Base-by-base conservation (phyloP, 1,140 invertebrate species). In the Orius insidiosus region DNA sequence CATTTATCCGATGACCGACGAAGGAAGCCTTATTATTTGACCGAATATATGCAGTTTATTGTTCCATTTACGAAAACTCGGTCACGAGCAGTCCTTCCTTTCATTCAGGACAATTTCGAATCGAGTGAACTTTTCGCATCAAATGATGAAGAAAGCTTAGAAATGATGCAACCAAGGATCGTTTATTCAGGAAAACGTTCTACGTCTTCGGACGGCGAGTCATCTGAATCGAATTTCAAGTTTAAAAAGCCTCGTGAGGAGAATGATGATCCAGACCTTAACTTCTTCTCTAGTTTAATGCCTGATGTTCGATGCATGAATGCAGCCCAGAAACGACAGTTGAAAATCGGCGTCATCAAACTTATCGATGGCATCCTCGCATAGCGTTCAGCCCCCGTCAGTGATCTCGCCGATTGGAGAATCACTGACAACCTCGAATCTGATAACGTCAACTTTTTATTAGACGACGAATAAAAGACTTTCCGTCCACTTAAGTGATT, bases 21-120 rank as follows among this genome's bases (percentile, higher is more conserved):
- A 34, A 60, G 60, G 47, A 63, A 60, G n/a, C 61, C 61, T 4
- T 63, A 62, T 34, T 63, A 63, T 48, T 48, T 63, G 11, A 59
- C 60, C 30, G 59, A 62, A 43, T 58, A 63, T 40, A 61, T 63
- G 59, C 54, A 59, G 7, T 63, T 63, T 43, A 46, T 63, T 9
- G 39, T 61, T 35, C 61, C 61, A 7, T 62, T 60, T 16, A 59
- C 60, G 1, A 63, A 63, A 51, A 58, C 59, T n/a, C 31, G 43
- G 13, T 34, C 31, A 7, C 24, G 43, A 35, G 43, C 43, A 8
- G 43, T 45, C 14, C 43, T 45, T 32, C 43, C 43, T 13, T 45
- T 45, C 31, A 45, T 45, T 15, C 31, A 45, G 14, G 43, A 45
- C 30, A 31, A 31, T 45, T 32, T 45, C 10, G 43, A 45, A 11